These are phyloP conservation scores for Benthosema pterotum DNA, from an alignment of 2,797 vertebrate species.

Conservation along the genomic window DNA sequence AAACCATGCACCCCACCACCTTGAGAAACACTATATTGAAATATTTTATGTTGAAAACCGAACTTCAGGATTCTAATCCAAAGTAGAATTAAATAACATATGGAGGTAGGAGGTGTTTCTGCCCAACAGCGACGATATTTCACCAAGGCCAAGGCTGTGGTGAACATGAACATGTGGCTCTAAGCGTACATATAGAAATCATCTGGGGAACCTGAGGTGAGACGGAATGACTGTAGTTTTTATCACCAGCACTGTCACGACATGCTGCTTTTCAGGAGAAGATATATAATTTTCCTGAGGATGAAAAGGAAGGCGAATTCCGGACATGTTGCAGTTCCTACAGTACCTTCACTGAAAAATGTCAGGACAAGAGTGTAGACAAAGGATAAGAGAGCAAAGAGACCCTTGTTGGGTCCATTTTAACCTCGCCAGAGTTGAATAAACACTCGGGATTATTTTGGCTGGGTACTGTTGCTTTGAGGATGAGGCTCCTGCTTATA, in stretches of 20 bases:
- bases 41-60: too few species aligned
- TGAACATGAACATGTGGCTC: neutral
- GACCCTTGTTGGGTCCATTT: too few species aligned
- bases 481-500: conserved; percentile 35
- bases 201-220: conserved; percentile 6
- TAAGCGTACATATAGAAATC: conserved; percentile 11
- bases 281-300: conserved; percentile 62
- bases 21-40: too few species aligned
- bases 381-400: too few species aligned
- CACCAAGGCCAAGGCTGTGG: neutral
- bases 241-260: conserved; percentile 52
- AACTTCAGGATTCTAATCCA: too few species aligned
- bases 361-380: too few species aligned
- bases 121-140: neutral
- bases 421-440: too few species aligned
- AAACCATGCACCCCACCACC: too few species aligned
- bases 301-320: conserved; percentile 65
- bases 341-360: conserved; percentile 1
- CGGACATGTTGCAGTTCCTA: conserved; percentile 48
- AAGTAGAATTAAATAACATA: too few species aligned
- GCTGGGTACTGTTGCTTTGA: conserved; percentile 19
- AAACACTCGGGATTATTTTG: too few species aligned
- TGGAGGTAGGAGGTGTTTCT: too few species aligned
- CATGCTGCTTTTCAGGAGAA: conserved; percentile 48
- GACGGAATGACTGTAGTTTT: conserved; percentile 26